A percentile compares a stretch with the other conserved stretches of the same genome.
These are phyloP conservation scores for Aphelenchoides avenae DNA, from an alignment of 1,140 invertebrate species.

Conservation along the genomic window DNA sequence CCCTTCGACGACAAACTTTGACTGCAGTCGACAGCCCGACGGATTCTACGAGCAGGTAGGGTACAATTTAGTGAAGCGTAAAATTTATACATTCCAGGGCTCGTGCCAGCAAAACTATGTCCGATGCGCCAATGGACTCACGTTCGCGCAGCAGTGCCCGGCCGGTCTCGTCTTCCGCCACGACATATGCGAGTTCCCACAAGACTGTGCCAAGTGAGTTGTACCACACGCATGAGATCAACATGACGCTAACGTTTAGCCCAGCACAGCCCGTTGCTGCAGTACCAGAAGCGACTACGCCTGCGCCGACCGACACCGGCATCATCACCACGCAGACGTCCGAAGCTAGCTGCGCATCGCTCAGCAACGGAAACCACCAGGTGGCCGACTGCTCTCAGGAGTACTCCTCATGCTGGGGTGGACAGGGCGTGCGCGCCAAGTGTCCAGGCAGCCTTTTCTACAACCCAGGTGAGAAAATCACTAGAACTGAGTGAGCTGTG, in stretches of 20 bases:
- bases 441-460: too few relatives aligned
- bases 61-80: too few relatives aligned
- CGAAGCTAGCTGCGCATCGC: too few relatives aligned
- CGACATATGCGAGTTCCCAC: constrained; percentile 10
- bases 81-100: too few relatives aligned
- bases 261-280: background rate
- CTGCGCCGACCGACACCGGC: background rate
- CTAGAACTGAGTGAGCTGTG: too few relatives aligned
- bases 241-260: constrained; percentile 6
- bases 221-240: constrained; percentile 1
- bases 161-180: constrained; percentile 15
- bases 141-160: constrained; percentile 11
- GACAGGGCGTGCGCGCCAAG: too few relatives aligned
- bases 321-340: background rate
- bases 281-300: background rate
- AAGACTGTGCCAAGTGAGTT: constrained; percentile 23
- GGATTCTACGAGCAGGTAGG: constrained; percentile 26
- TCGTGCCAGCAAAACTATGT: constrained; percentile 18
- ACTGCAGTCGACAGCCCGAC: constrained; percentile 8
- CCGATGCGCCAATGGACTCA: constrained; percentile 18
- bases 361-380: constrained; percentile 1
- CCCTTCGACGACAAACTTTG: constrained; percentile 12
- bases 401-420: too few relatives aligned
- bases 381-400: too few relatives aligned
- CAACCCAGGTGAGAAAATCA: too few relatives aligned